phyloP scores from a whole-genome alignment of 2,113 vertebrate genomes.

The Ranitomeya imitator region DNA sequence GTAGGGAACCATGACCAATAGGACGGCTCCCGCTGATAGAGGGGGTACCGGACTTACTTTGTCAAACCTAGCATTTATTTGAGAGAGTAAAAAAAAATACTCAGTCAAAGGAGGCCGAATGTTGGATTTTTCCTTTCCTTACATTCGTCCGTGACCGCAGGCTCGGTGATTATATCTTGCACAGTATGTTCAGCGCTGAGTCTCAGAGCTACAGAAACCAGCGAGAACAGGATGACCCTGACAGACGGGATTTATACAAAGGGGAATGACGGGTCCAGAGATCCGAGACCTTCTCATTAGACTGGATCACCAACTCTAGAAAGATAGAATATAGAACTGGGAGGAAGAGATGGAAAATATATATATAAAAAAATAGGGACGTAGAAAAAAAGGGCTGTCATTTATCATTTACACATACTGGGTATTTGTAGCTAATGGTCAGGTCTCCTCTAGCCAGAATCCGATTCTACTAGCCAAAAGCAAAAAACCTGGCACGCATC shows the following conservation, averaged over 20 bases:
- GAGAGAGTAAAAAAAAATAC: background rate
- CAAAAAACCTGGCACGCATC: no score
- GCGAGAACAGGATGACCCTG: background rate
- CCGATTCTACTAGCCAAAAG: no score
- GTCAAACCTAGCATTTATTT: constrained; percentile 31
- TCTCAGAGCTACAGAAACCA: background rate
- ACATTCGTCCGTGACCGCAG: background rate
- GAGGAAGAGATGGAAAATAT: background rate
- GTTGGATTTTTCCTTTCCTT: background rate
- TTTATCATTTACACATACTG: no score
- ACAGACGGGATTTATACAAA: background rate
- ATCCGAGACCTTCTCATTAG: background rate
- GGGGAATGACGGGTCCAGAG: background rate
- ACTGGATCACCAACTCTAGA: background rate
- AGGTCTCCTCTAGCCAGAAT: no score
- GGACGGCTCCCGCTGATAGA: constrained; percentile 3
- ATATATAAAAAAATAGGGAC: no score
- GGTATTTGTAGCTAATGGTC: no score
- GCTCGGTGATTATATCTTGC: constrained; percentile 17
- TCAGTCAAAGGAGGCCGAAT: background rate
- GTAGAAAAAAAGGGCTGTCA: no score
- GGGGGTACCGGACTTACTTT: background rate
- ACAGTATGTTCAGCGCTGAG: background rate
- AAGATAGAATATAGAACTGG: background rate
- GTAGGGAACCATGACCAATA: background rate